phyloP scores from a whole-genome alignment of 2,113 vertebrate genomes.

The Pelobates fuscus region DNA sequence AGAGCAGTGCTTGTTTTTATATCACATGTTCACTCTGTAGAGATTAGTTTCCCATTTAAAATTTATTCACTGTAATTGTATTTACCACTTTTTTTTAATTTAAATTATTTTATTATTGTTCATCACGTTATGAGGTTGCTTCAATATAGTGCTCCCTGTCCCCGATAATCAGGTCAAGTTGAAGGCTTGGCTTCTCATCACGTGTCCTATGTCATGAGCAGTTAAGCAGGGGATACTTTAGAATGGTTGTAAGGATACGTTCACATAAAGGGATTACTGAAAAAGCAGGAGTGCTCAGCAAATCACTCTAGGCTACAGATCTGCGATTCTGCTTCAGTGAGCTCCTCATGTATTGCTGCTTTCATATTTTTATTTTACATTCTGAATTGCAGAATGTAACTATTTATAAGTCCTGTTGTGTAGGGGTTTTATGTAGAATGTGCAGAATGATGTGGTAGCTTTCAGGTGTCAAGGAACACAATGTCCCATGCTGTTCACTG shows the following conservation, averaged over 20 bases:
- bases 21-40: slow-evolving; percentile 16
- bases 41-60: background rate
- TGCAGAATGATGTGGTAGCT: background rate
- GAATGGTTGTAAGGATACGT: background rate
- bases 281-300: slow-evolving; percentile 1
- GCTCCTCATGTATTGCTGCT: slow-evolving; percentile 36
- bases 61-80: slow-evolving; percentile 26
- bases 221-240: too few species aligned
- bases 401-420: background rate
- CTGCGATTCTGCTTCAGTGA: slow-evolving; percentile 12
- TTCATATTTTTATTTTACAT: background rate
- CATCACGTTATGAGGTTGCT: background rate
- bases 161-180: background rate
- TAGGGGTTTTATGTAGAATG: background rate
- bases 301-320: slow-evolving; percentile 4
- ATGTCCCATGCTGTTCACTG: background rate
- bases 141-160: slow-evolving; percentile 11
- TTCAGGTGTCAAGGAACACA: background rate
- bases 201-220: background rate
- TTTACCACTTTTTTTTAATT: slow-evolving; percentile 7
- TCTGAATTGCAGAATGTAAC: background rate
- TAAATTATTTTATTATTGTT: slow-evolving; percentile 38
- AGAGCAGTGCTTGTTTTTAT: slow-evolving; percentile 3
- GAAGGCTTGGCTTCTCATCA: background rate
- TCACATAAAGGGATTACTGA: slow-evolving; percentile 32